Evolutionary conservation across 2,113 vertebrate genomes (phyloP).

Genomic region (Xiphophorus hellerii): DNA sequence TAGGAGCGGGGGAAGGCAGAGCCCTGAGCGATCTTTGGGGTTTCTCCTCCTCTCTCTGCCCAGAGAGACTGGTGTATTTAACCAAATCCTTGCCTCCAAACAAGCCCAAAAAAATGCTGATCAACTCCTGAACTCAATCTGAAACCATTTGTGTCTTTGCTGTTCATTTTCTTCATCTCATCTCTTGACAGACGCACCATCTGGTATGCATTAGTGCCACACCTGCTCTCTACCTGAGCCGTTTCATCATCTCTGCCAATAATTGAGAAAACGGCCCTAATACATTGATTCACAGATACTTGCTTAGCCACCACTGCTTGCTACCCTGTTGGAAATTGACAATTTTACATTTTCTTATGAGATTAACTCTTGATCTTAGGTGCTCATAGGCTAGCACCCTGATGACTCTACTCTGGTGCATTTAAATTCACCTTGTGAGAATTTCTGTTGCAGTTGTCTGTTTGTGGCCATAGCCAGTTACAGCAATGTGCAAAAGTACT

Average conservation of each 20-base stretch:
- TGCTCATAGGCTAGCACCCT: not conserved
- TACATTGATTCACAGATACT: constrained; percentile 34
- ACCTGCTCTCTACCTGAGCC: constrained; percentile 29
- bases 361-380: constrained; percentile 58
- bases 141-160: constrained; percentile 30
- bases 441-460: constrained; percentile 10
- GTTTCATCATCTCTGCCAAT: constrained; percentile 46
- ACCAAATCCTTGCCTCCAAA: constrained; percentile 12
- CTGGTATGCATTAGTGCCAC: constrained; percentile 12
- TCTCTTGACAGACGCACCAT: not conserved
- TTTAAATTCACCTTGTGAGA: constrained; percentile 35
- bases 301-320: constrained; percentile 43
- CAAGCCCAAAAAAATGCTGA: constrained; percentile 37
- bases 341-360: constrained; percentile 36
- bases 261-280: constrained; percentile 47
- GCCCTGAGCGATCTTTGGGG: constrained; percentile 15
- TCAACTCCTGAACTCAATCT: constrained; percentile 34
- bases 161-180: constrained; percentile 18
- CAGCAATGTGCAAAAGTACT: not conserved
- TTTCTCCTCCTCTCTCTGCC: constrained; percentile 6
- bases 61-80: constrained; percentile 35
- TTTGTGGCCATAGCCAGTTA: not conserved
- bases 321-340: constrained; percentile 38
- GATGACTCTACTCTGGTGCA: constrained; percentile 29
- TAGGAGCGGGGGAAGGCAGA: constrained; percentile 27